Evolutionary conservation across 1,140 invertebrate species (phyloP).

Genomic region (Apis florea): DNA sequence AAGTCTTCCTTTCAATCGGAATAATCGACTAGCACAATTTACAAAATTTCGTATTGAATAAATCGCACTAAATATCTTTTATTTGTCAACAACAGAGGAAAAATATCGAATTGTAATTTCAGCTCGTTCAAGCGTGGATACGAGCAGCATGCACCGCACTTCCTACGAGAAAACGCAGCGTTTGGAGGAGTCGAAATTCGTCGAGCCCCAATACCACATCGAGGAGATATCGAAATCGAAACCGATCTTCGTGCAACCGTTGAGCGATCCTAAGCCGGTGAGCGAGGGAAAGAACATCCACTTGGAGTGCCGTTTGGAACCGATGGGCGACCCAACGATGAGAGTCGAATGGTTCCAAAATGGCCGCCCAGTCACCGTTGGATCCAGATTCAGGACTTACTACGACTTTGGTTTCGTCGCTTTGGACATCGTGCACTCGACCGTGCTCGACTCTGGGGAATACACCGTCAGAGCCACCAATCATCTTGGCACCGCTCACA

Average conservation of each 20-base stretch:
- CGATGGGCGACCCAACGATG: slow-evolving; percentile 97
- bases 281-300: slow-evolving; percentile 95
- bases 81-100: no score
- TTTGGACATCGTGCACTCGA: slow-evolving; percentile 93
- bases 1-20: no score
- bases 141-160: slow-evolving; percentile 91
- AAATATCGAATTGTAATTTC: slow-evolving; percentile 61
- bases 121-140: slow-evolving; percentile 93
- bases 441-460: slow-evolving; percentile 94
- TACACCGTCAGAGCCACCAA: slow-evolving; percentile 96
- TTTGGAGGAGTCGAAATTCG: slow-evolving; percentile 91
- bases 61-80: no score
- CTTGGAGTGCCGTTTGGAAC: slow-evolving; percentile 93
- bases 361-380: slow-evolving; percentile 91
- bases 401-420: slow-evolving; percentile 97
- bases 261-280: slow-evolving; percentile 90
- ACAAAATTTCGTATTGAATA: no score
- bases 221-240: slow-evolving; percentile 97
- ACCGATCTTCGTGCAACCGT: slow-evolving; percentile 92
- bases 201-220: slow-evolving; percentile 93
- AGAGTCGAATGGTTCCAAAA: slow-evolving; percentile 97
- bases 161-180: slow-evolving; percentile 93
- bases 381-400: slow-evolving; percentile 95
- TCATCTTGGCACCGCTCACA: slow-evolving; percentile 94
- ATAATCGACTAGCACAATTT: no score